Evolutionary conservation across 2,888 invertebrate species (phyloP).

Genomic region (Pemphredon lugubris): DNA sequence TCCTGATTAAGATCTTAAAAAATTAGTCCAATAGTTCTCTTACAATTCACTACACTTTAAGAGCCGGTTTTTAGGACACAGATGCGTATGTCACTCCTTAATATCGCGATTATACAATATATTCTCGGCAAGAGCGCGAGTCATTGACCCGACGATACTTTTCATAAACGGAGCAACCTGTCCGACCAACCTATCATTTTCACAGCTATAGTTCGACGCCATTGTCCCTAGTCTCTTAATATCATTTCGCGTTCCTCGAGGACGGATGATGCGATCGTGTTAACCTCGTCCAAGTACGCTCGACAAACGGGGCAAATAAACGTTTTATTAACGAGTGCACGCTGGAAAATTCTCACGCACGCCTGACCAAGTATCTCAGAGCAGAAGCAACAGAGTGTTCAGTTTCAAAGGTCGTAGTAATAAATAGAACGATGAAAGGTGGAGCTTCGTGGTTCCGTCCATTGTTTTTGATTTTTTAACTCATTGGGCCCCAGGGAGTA

Average conservation of each 20-base stretch:
- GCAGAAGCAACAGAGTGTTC: constrained; percentile 23
- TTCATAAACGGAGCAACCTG: constrained; percentile 28
- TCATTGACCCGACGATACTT: constrained; percentile 18
- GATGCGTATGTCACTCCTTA: too few relatives aligned
- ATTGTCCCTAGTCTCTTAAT: too few relatives aligned
- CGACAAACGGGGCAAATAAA: not conserved
- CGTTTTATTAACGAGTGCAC: not conserved
- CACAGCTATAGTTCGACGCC: too few relatives aligned
- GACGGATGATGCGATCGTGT: too few relatives aligned
- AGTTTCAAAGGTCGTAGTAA: constrained; percentile 40
- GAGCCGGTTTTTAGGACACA: too few relatives aligned
- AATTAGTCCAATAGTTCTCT: too few relatives aligned
- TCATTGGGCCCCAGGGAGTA: constrained; percentile 10
- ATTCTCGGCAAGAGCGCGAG: constrained; percentile 2
- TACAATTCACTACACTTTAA: too few relatives aligned
- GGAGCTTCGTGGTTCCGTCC: constrained; percentile 25
- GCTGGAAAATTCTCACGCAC: constrained; percentile 36
- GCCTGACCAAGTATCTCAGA: not conserved
- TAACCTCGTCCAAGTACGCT: not conserved
- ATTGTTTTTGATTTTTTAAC: constrained; percentile 9
- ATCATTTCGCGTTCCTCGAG: too few relatives aligned
- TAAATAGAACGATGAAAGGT: constrained; percentile 56
- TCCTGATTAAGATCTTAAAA: too few relatives aligned
- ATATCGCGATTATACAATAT: constrained; percentile 22
- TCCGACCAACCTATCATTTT: too few relatives aligned